These are phyloP conservation scores for Drosophila kohkoa DNA, from an alignment of 1,140 invertebrate species.

Conservation along the genomic window DNA sequence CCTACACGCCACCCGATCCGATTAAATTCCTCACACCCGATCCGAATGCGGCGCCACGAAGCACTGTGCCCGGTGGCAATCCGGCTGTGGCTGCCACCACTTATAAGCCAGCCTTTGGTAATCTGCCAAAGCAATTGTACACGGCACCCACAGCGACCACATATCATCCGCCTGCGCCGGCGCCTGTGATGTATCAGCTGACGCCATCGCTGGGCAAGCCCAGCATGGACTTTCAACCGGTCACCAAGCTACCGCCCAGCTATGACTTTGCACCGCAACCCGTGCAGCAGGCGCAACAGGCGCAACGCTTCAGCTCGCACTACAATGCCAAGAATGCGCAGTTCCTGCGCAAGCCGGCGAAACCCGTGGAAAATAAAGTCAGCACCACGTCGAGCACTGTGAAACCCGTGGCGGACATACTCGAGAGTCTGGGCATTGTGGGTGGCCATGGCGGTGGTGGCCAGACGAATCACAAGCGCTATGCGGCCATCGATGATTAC, in stretches of 20 bases:
- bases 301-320: conserved; percentile 77
- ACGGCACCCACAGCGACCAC: conserved; percentile 69
- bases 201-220: conserved; percentile 43
- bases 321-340: conserved; percentile 79
- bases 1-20: conserved; percentile 71
- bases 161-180: conserved; percentile 74
- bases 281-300: background rate
- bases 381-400: conserved; percentile 47
- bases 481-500: conserved; percentile 69
- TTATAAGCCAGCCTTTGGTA: conserved; percentile 69
- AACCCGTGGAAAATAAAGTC: background rate
- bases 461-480: conserved; percentile 62
- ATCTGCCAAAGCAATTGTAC: conserved; percentile 20
- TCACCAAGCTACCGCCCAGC: conserved; percentile 44
- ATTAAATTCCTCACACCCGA: conserved; percentile 77
- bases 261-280: conserved; percentile 26
- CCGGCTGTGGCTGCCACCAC: conserved; percentile 76
- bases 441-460: conserved; percentile 31
- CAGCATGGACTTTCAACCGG: conserved; percentile 65
- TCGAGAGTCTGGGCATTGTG: conserved; percentile 78
- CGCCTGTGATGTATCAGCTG: conserved; percentile 65
- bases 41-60: conserved; percentile 56
- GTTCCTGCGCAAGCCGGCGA: conserved; percentile 63
- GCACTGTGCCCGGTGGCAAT: conserved; percentile 57
- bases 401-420: conserved; percentile 76